Percentiles rank a stretch among this genome's conserved stretches.
These are phyloP conservation scores for Molanna angustata DNA, from an alignment of 2,888 invertebrate species.

Conservation along the genomic window DNA sequence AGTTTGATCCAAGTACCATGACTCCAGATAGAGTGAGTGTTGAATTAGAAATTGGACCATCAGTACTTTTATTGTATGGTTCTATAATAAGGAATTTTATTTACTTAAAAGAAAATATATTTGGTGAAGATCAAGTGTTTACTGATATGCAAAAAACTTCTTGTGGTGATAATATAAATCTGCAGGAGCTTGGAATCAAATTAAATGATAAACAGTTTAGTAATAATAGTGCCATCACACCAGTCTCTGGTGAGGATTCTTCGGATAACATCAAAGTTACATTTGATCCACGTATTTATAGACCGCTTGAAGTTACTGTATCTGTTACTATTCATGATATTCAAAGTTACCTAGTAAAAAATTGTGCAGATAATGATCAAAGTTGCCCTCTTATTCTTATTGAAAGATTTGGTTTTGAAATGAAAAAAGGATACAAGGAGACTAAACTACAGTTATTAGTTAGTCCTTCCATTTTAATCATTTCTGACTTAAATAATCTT, in stretches of 20 bases:
- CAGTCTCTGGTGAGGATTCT: constrained; percentile 63
- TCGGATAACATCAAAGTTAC: constrained; percentile 58
- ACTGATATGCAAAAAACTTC: constrained; percentile 83
- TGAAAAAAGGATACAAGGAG: constrained; percentile 91
- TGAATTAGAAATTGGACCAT: constrained; percentile 93
- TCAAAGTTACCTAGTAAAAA: constrained; percentile 90
- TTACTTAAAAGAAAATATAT: constrained; percentile 93
- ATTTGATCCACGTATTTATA: constrained; percentile 84
- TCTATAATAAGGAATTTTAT: constrained; percentile 87
- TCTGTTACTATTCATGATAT: constrained; percentile 94
- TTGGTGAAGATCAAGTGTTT: constrained; percentile 93
- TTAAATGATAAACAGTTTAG: constrained; percentile 46
- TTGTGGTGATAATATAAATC: constrained; percentile 45
- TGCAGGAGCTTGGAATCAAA: constrained; percentile 47
- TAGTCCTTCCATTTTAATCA: constrained; percentile 83
- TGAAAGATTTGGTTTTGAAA: constrained; percentile 94
- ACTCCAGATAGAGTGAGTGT: constrained; percentile 87
- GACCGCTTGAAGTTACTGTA: constrained; percentile 88
- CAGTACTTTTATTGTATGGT: constrained; percentile 87
- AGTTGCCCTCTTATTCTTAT: constrained; percentile 87
- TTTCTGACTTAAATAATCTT: constrained; percentile 69
- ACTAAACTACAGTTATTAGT: constrained; percentile 86
- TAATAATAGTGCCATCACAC: constrained; percentile 47
- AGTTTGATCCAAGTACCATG: constrained; percentile 84
- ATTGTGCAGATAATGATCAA: constrained; percentile 86